A percentile compares a stretch with the other conserved stretches of the same genome.
phyloP scores from a whole-genome alignment of 2,797 vertebrate genomes.

The Bradypodion ventrale region DNA sequence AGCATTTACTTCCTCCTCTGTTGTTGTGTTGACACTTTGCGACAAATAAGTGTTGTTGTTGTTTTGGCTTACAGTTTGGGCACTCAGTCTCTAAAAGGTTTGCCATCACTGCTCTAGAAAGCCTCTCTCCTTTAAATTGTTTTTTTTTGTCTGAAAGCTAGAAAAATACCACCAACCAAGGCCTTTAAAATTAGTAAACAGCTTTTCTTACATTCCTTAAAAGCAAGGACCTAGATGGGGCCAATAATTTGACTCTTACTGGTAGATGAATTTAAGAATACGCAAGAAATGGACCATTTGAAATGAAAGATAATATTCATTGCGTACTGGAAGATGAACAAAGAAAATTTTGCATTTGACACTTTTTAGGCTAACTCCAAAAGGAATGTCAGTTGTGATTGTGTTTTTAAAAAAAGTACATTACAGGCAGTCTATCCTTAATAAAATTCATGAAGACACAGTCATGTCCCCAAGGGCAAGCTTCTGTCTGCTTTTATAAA shows the following conservation, averaged over 20 bases:
- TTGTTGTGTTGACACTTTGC: no score
- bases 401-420: conserved; percentile 41
- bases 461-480: conserved; percentile 33
- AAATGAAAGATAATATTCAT: conserved; percentile 39
- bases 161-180: background rate
- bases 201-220: conserved; percentile 41
- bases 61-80: no score
- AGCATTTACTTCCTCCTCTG: no score
- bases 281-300: conserved; percentile 17
- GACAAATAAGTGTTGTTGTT: no score
- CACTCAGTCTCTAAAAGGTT: no score
- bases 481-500: conserved; percentile 35
- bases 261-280: conserved; percentile 36
- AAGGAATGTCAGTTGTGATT: conserved; percentile 52
- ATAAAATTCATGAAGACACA: conserved; percentile 44
- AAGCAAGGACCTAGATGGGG: conserved; percentile 41
- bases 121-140: conserved; percentile 26
- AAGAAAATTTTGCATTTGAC: conserved; percentile 57
- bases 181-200: conserved; percentile 52
- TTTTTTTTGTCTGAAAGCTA: conserved; percentile 12
- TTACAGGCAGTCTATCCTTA: conserved; percentile 42
- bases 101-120: no score
- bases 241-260: conserved; percentile 44
- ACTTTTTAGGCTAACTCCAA: conserved; percentile 45
- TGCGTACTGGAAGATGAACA: conserved; percentile 53